Conservation (phyloP, 92 coral and sea anemone genomes). For the Epizoanthus illoricatus region DNA sequence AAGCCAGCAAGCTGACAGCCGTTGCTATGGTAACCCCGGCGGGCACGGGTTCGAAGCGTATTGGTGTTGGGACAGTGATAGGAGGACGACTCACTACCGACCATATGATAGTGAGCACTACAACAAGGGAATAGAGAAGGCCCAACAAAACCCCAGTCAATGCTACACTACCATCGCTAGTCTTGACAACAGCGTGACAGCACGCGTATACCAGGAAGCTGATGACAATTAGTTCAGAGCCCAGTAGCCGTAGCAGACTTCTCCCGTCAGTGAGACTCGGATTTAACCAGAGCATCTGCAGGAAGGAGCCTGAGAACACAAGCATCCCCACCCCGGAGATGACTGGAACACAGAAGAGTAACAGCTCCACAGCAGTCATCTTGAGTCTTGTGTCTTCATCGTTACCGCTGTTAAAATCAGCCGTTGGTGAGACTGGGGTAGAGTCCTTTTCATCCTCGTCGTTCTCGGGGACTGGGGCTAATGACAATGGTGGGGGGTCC, state of each 20-base stretch:
- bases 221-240: conserved; percentile 24
- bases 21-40: conserved; percentile 13
- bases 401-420: background rate
- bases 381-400: background rate
- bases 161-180: conserved; percentile 15
- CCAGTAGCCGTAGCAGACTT: conserved; percentile 11
- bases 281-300: conserved; percentile 17
- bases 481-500: conserved; percentile 37
- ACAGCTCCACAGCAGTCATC: background rate
- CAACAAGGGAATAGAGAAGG: conserved; percentile 18
- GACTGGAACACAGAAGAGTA: conserved; percentile 13
- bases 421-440: background rate
- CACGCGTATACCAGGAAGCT: conserved; percentile 16
- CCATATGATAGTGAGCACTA: conserved; percentile 19
- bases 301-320: conserved; percentile 27
- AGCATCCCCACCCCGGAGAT: conserved; percentile 29
- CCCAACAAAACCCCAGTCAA: conserved; percentile 7
- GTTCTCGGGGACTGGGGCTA: background rate
- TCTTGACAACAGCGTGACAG: conserved; percentile 26
- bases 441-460: background rate
- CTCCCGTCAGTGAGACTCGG: conserved; percentile 22
- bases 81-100: background rate
- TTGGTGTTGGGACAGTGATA: background rate
- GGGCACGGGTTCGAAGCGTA: conserved; percentile 18
- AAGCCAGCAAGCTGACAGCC: background rate